Percentiles rank a stretch among this genome's conserved stretches.
phyloP scores from a whole-genome alignment of 1,140 invertebrate genomes.

The Aradophagus sp. region DNA sequence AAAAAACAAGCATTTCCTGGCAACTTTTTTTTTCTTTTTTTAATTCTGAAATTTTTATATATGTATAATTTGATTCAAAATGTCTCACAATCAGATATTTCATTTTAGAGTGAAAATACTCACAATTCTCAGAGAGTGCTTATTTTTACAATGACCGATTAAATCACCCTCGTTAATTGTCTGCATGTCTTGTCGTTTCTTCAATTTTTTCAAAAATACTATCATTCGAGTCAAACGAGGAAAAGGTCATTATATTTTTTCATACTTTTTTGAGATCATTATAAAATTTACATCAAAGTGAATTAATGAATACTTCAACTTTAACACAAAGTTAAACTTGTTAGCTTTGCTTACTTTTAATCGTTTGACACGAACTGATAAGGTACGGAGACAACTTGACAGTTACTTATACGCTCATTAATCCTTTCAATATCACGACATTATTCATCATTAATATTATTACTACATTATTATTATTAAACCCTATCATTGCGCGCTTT shows the following conservation, averaged over 20 bases:
- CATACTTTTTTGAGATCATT: too few relatives aligned
- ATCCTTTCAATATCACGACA: constrained; percentile 14
- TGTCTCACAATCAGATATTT: too few relatives aligned
- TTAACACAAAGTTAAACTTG: not conserved
- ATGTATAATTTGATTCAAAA: too few relatives aligned
- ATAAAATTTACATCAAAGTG: too few relatives aligned
- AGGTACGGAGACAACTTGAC: not conserved
- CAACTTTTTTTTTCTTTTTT: too few relatives aligned
- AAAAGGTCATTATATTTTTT: too few relatives aligned
- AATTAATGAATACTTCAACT: too few relatives aligned
- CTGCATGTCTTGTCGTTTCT: not conserved
- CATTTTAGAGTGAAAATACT: too few relatives aligned
- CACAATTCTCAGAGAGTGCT: not conserved
- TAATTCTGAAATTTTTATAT: too few relatives aligned
- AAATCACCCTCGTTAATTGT: not conserved
- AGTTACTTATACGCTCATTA: constrained; percentile 23
- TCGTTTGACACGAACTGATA: constrained; percentile 22
- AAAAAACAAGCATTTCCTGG: too few relatives aligned
- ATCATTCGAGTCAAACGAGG: too few relatives aligned
- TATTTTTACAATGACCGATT: not conserved
- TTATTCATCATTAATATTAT: constrained; percentile 16
- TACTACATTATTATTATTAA: constrained; percentile 14
- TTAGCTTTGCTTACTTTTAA: not conserved
- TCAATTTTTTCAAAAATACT: too few relatives aligned
- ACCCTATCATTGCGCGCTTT: constrained; percentile 1